Base-by-base conservation (phyloP, 2,113 vertebrate genomes). In the Limnothrissa miodon region DNA sequence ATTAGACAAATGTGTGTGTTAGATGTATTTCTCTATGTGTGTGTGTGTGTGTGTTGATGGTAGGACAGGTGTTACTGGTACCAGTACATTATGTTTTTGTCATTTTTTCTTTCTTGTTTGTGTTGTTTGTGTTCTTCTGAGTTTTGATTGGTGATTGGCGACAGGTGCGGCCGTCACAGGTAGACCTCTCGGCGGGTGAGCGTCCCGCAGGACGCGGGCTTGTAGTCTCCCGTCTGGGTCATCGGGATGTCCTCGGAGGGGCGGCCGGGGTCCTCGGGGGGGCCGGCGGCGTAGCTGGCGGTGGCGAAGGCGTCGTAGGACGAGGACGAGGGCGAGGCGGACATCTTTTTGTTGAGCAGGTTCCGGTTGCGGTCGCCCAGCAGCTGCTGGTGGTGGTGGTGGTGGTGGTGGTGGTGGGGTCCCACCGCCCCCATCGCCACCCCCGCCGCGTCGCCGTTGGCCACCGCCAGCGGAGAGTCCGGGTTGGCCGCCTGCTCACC, bases 311-410 rank as follows among this genome's bases (percentile, higher is more conserved):
- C 95, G 90, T 99, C 98, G 80, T 99, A 99, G 87, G 97, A 97
- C 87, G 98, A 98, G 93, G 94, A 94, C 88, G 94, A 98, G 93
- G 94, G 93, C 88, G 94, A 95, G 91, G 93, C 91, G 85, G 97
- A 96, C 95, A 98, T 95, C 95, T 98, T 99, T 96, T 97, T 98
- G 93, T 96, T 97, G 81, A 99, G 97, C 92, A 99, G 96, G 94
- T 99, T 99, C 91, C 98, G 96, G 94, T 99, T 99, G 92, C 98
- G 97, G 93, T 99, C 98, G 74, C 98, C 98, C 94, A 98, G 96
- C 96, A 98, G 95, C 92, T 98, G n/a, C n/a, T n/a, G n/a, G n/a
- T n/a, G n/a, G n/a, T n/a, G n/a, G n/a, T n/a, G n/a, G n/a, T n/a
- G n/a, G n/a, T n/a, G n/a, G n/a, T n/a, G n/a, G n/a, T n/a, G 95